Evolutionary conservation across 2,797 vertebrate genomes (phyloP).

Genomic region (Neosilurus mollespiculum): DNA sequence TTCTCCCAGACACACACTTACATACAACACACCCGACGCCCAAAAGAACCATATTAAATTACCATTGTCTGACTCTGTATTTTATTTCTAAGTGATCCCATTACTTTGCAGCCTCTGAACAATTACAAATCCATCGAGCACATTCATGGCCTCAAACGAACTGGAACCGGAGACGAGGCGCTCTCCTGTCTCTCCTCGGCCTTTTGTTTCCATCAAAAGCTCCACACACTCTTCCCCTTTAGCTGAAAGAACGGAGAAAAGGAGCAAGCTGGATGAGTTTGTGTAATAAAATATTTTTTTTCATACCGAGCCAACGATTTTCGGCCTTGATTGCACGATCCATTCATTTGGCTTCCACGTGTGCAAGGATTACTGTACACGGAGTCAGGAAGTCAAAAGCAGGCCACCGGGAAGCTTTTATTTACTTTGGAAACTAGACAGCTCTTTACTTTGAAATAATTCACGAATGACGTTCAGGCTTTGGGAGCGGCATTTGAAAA

Average conservation of each 20-base stretch:
- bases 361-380: neutral
- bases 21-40: neutral
- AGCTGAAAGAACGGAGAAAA: neutral
- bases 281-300: neutral
- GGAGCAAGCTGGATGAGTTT: neutral
- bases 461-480: constrained; percentile 11
- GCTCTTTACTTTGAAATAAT: constrained; percentile 4
- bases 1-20: constrained; percentile 24
- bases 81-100: constrained; percentile 70
- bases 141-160: constrained; percentile 71
- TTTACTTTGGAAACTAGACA: constrained; percentile 16
- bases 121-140: constrained; percentile 69
- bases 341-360: neutral
- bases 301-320: neutral
- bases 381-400: neutral
- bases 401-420: neutral
- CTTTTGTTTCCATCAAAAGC: neutral
- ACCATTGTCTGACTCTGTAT: constrained; percentile 66
- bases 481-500: neutral
- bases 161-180: constrained; percentile 71
- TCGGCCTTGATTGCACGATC: neutral
- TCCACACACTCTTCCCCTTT: neutral
- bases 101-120: constrained; percentile 71
- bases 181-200: constrained; percentile 34
- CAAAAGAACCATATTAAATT: constrained; percentile 66